A percentile compares a stretch with the other conserved stretches of the same genome.
Conservation (phyloP, 2,113 vertebrate genomes). For the Stegostoma tigrinum region DNA sequence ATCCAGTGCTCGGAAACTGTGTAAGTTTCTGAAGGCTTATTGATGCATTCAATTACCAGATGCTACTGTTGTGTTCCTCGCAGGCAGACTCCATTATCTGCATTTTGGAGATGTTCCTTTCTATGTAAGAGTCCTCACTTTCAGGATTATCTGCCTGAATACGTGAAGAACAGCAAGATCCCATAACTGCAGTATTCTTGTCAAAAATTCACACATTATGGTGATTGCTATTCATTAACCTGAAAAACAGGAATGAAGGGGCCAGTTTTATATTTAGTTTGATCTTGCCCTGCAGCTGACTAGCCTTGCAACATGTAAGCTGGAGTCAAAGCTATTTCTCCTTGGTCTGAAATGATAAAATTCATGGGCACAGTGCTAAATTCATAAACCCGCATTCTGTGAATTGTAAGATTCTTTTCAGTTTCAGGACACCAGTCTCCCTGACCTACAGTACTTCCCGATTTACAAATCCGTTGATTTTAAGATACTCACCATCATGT, state of each 20-base stretch:
- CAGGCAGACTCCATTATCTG: slow-evolving; percentile 49
- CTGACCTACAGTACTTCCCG: background rate
- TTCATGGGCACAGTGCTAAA: background rate
- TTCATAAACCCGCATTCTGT: background rate
- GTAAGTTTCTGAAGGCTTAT: slow-evolving; percentile 63
- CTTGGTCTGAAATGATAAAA: background rate
- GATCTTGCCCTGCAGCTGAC: background rate
- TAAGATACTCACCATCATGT: background rate
- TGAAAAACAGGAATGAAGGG: background rate
- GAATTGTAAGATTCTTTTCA: background rate
- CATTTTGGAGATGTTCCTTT: slow-evolving; percentile 50
- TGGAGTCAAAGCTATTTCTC: background rate
- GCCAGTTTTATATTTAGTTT: background rate
- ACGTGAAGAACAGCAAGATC: background rate
- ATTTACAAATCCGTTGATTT: background rate
- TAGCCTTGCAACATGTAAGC: background rate
- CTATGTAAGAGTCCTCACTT: slow-evolving; percentile 46
- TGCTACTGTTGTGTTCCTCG: slow-evolving; percentile 52
- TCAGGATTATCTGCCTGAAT: background rate
- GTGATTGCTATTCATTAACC: background rate
- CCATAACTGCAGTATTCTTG: background rate
- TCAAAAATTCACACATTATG: background rate
- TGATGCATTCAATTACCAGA: slow-evolving; percentile 64
- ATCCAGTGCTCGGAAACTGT: slow-evolving; percentile 50
- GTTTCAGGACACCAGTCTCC: background rate